Base-by-base conservation (phyloP, 2,888 invertebrate genomes). In the Drosophila atripex region DNA sequence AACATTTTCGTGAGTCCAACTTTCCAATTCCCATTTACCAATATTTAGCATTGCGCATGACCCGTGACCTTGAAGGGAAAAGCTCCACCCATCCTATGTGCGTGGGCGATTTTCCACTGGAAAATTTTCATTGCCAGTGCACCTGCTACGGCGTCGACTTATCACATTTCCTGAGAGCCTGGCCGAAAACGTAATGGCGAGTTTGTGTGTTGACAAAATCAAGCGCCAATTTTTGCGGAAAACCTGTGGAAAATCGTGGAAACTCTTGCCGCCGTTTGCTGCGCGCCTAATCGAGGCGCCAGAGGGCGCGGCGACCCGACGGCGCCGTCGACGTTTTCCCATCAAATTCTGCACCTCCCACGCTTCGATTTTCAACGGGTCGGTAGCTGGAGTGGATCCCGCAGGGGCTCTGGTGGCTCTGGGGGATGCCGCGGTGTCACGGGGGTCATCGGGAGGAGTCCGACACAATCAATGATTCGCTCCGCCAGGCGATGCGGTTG, bases 261-360 rank as follows among this genome's bases (percentile, higher is more conserved):
- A 28, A 18, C 51, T 16, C 11, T 28, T 38, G 50, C 28, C 49
- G 11, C 25, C 38, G 49, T 41, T 23, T 65, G 56, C 80, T 88
- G 89, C 55, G 73, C 65, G 78, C 89, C 88, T 85, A 80, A 75
- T 83, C 73, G 78, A 86, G 89, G 89, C 89, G 89, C 88, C 88
- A 88, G 84, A 82, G 76, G 63, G 72, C 68, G 83, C 86, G 86
- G 83, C 86, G 88, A 84, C 79, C 78, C 77, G 79, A 73, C 83
- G 86, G 80, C 78, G 86, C 85, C 86, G 88, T 75, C 86, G 77
- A 86, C 86, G 87, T 84, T 80, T 77, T 53, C 60, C 47, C 54
- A 53, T 50, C 51, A 46, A 32, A 18, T 16, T 25, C 28, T 6
- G 38, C 68, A 50, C 30, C 57, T 39, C 66, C 47, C 59, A 51